phyloP scores from a whole-genome alignment of 2,113 vertebrate species.

The Ophthalmotilapia sp. region DNA sequence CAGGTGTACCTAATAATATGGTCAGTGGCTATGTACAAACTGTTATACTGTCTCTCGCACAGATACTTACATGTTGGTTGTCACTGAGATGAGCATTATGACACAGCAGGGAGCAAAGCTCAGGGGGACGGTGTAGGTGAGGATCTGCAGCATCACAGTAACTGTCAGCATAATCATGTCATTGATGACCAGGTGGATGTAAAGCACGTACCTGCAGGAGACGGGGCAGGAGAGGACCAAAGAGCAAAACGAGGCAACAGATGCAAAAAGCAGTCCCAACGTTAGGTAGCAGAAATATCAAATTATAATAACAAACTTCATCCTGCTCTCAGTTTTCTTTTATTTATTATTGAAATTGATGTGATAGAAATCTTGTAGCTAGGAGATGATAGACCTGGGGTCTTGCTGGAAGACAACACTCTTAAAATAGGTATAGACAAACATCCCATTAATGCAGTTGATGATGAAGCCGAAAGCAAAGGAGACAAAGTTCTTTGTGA shows the following conservation, averaged over 20 bases:
- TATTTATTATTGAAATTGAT: accelerated
- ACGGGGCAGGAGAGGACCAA: not conserved
- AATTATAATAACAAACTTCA: not conserved
- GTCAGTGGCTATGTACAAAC: accelerated
- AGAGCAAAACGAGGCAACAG: accelerated
- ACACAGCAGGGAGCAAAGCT: slow-evolving; percentile 14
- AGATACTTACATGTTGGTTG: not conserved
- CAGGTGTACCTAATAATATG: not conserved
- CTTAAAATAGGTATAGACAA: slow-evolving; percentile 45
- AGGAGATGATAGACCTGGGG: not conserved
- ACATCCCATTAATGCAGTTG: slow-evolving; percentile 43
- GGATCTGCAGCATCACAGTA: slow-evolving; percentile 15
- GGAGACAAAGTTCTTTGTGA: slow-evolving; percentile 25
- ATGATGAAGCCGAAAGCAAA: slow-evolving; percentile 22
- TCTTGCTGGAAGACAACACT: slow-evolving; percentile 31
- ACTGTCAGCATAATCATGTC: slow-evolving; percentile 52
- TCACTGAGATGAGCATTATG: not conserved
- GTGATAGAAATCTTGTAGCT: not conserved
- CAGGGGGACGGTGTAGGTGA: not conserved
- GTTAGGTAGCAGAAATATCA: not conserved
- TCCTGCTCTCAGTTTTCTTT: not conserved
- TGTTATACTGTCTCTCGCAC: not conserved
- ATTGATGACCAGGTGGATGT: slow-evolving; percentile 58
- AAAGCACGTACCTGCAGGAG: slow-evolving; percentile 54
- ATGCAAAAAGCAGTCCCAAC: not conserved